Evolutionary conservation across 2,797 vertebrate species (phyloP), one percentile per base, ranked within the genome.

Genomic region (Vespertilio murinus): DNA sequence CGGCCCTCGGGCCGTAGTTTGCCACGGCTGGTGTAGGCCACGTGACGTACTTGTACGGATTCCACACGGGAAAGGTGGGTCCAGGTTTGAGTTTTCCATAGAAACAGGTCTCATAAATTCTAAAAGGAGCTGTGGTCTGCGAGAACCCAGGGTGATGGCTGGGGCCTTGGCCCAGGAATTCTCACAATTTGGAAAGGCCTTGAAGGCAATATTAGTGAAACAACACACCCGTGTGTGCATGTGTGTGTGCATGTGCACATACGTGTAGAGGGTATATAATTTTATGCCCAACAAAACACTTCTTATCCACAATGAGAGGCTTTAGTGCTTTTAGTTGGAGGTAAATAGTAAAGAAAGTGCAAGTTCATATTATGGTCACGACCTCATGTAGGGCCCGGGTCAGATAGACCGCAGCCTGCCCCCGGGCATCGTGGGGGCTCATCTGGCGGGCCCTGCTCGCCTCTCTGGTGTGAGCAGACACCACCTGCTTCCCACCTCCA

Each of bases 291-390:
- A 40, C 30, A 89, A 88, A 93, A 70, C 35, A 87, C 13, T 80
- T 88, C 88, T 42, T 64, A 38, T 12, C 17, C 22, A 77, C 12
- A 71, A 61, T 78, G 71, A 79, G 35, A 89, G 28, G 18, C 4
- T 90, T 79, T 47, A 28, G 6, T 89, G 16, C 69, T 95, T 93
- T 95, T 82, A 82, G 82, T 35, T 74, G 70, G 35, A 17, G 75
- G 88, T 56, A 89, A 73, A 87, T 14, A 86, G 52, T 75, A 35
- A 87, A 78, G 47, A 28, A 85, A 61, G 75, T 45, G 14, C 69
- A 65, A 52, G 64, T 64, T 20, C 45, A 49, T 67, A 52, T 49
- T 33, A 65, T 0, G 59, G 28, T 52, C 69, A 35, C 30, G 17
- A 59, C 65, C 61, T 81, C 16, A 33, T 69, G 73, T 74, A 28